Base-by-base conservation (phyloP, 2,797 vertebrate species). In the Etheostoma nigrum region DNA sequence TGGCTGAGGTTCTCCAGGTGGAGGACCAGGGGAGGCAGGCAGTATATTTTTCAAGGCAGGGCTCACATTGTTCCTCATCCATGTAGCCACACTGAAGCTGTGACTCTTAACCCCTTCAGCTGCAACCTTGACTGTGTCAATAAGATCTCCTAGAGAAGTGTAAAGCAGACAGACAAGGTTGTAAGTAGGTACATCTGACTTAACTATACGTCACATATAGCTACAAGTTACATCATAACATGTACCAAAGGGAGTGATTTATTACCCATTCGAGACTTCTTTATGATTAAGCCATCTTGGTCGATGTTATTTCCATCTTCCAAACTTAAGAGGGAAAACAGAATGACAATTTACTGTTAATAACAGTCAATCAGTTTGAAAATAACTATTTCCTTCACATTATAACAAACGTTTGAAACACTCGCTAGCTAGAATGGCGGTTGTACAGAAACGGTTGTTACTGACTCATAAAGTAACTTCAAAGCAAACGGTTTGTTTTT, bases 211-310 rank as follows among this genome's bases (percentile, higher is more conserved):
- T 33, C 36, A 52, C 3, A 19, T 6, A 36, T 3, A 19, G 36
- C 36, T 40, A 40, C 36, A 40, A 40, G 5, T 23, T 2, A 4
- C 18, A 52, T 1, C 6, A 27, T 0, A 48, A 4, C 0, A 14
- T 0, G 1, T 8, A 49, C 15, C 4, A 16, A 25, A 61, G 4
- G 27, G 7, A 19, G 6, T 52, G 15, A 45, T 14, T 27, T 61
- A 63, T 91, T 93, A 96, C 95, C 95, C 91, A 95, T 95, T 87
- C 93, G 88, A 67, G 94, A 95, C 80, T 90, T 95, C 89, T 96
- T 96, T 45, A 89, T 78, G 9, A 72, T 60, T 61, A 89, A 74
- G 42, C 84, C 91, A 81, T 94, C 94, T 76, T 89, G 87, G 10
- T 92, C 79, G 52, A 79, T 59, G 11, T 82, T 80, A 60, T 90